phyloP scores from a whole-genome alignment of 1,140 invertebrate genomes.

The Anthonomus grandis region DNA sequence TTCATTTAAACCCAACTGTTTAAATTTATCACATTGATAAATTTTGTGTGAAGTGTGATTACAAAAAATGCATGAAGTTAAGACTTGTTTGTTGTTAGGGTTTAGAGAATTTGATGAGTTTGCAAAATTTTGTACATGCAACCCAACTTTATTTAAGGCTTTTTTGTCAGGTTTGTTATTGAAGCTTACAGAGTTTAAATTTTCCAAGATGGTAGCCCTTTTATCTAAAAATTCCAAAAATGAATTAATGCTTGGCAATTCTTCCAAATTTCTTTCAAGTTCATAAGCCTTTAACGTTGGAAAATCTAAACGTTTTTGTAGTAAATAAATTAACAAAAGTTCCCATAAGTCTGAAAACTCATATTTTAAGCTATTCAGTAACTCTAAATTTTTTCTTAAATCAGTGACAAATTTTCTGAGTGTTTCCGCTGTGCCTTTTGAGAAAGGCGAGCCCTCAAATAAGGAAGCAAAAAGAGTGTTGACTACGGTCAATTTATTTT shows the following conservation, averaged over 20 bases:
- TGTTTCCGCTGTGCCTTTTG: background rate
- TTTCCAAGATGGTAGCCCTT: background rate
- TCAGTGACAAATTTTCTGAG: background rate
- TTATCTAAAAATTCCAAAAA: slow-evolving; percentile 1
- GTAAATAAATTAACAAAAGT: background rate
- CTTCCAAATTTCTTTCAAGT: background rate
- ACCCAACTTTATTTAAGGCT: no score
- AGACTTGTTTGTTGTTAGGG: background rate
- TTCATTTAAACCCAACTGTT: background rate
- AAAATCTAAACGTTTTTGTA: background rate
- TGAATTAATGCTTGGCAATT: background rate
- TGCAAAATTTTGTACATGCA: no score
- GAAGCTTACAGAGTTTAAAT: background rate
- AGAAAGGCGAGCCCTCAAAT: background rate
- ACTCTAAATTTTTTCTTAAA: background rate
- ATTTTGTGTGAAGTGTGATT: slow-evolving; percentile 7
- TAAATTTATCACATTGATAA: slow-evolving; percentile 1
- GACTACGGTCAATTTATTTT: slow-evolving; percentile 6
- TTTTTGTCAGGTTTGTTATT: background rate
- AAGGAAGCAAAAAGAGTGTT: slow-evolving; percentile 1
- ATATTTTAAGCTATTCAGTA: background rate
- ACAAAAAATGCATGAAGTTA: slow-evolving; percentile 5
- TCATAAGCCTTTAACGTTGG: background rate
- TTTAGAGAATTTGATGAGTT: no score
- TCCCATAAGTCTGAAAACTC: background rate